Evolutionary conservation across 2,113 vertebrate species (phyloP), one percentile per base, ranked within the genome.

Genomic region (Paraplagusia blochii): DNA sequence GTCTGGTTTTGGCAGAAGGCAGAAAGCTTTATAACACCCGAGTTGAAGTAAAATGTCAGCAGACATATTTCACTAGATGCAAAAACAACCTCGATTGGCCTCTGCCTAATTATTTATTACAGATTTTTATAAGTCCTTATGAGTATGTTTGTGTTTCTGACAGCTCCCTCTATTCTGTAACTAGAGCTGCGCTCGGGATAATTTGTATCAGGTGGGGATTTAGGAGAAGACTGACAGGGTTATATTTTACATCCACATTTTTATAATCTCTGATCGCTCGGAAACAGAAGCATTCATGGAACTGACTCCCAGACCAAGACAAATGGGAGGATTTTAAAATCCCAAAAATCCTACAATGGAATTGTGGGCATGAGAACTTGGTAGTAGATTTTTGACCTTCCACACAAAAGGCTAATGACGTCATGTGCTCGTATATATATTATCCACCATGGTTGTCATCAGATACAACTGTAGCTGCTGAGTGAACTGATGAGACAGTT

Each of bases 1-100:
- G 66, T 55, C 50, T 72, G 64, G 69, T 75, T 85, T 85, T 74
- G 77, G 74, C 72, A 73, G 58, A 46, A 15, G 15, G 17, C 53
- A 62, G 58, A 63, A 62, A 52, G 43, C 56, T 73, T 77, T 66
- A 67, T 57, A 60, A 77, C 59, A 63, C 18, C 48, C 35, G n/a
- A 34, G 65, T 57, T 50, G 54, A 75, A 74, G 58, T 62, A 42
- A 70, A 72, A 45, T 66, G 50, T 77, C 68, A 73, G 62, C 58
- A 51, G 44, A 53, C 52, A 74, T 74, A 81, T 63, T 72, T 76
- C 65, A 68, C 44, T 76, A 42, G 47, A 74, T 66, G 44, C 39
- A 73, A 53, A 74, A 78, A 71, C 69, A 72, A 69, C 68, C 66
- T 62, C 56, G 22, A 68, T 22, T 53, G 63, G 66, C 66, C 54